Base-by-base conservation (phyloP, 2,888 invertebrate species). In the Nomada ferruginata region DNA sequence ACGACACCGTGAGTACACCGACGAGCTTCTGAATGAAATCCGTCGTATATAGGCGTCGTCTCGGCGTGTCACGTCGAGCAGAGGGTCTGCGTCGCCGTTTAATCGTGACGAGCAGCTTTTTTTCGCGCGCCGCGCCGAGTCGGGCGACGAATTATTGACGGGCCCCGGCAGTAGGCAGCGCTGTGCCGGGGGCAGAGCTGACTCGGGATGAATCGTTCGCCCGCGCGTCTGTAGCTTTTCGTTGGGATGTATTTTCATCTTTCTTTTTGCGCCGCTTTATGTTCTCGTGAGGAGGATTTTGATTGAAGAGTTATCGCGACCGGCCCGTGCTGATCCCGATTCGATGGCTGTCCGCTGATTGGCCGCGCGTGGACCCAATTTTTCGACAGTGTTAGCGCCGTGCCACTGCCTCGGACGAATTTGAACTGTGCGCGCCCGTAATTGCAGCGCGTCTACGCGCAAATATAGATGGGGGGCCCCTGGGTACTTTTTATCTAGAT, bases 1-100 rank as follows among this genome's bases (percentile, higher is more conserved):
- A 13, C n/a, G 65, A 76, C 68, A 83, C 76, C 57, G 87, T 87
- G 86, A 87, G 87, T 87, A 87, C 9, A 36, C 68, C 15, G 29
- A 11, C 13, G 42, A 69, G 69, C 69, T 75, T 36, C 50, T 84
- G 72, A 82, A 79, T 82, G 75, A 84, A 79, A 52, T 57, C 57
- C 7, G 23, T 20, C 65, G 18, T 4, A 42, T 64, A 11, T 15
- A 47, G 7, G 4, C 44, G n/a, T 23, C 15, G 13, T 7, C 26
- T 26, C 26, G 26, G 26, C 26, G 26, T 26, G 26, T 26, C 26
- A 26, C 2, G 26, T 26, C 26, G 26, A 26, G 26, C 26, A 26
- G 26, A 26, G 26, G 26, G 26, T 26, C 10, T 3, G 26, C 60
- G 20, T 2, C n/a, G 29, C 15, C 7, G 11, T 20, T 11, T 4